These are phyloP conservation scores for Tetraodon nigroviridis DNA, from an alignment of 2,113 vertebrate species.

Conservation along the genomic window DNA sequence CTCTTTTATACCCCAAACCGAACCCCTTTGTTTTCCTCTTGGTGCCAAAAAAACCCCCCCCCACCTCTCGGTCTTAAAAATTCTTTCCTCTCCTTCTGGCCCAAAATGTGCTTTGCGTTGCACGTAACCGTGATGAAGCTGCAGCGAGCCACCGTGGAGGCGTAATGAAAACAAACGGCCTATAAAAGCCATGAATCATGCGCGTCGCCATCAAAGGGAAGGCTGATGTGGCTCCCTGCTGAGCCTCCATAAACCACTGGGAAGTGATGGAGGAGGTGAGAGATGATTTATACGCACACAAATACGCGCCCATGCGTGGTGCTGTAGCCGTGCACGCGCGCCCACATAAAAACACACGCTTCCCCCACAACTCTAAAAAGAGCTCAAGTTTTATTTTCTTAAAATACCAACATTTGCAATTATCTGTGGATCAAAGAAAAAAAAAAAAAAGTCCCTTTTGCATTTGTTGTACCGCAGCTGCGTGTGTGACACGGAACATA, in stretches of 20 bases:
- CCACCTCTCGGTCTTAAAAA: constrained; percentile 47
- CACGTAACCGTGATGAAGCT: constrained; percentile 54
- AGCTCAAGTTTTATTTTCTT: constrained; percentile 1
- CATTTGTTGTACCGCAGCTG: not conserved
- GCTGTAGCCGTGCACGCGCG: constrained; percentile 6
- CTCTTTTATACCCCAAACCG: constrained; percentile 42
- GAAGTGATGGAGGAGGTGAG: constrained; percentile 67
- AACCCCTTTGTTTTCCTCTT: constrained; percentile 60
- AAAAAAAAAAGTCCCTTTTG: not conserved
- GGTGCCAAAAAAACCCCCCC: constrained; percentile 59
- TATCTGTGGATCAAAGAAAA: not conserved
- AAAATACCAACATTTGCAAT: constrained; percentile 3
- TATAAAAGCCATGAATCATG: constrained; percentile 60
- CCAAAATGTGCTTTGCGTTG: constrained; percentile 60
- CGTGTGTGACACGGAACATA: not conserved
- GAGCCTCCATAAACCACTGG: constrained; percentile 62
- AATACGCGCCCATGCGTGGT: constrained; percentile 22
- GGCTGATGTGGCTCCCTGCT: constrained; percentile 58
- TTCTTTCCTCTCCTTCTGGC: constrained; percentile 64
- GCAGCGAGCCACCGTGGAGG: constrained; percentile 51
- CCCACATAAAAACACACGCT: constrained; percentile 3
- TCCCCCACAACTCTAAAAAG: not conserved
- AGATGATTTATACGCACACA: constrained; percentile 55
- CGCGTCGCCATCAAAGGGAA: constrained; percentile 65
- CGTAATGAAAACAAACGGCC: constrained; percentile 70